A percentile compares a stretch with the other conserved stretches of the same genome.
These are phyloP conservation scores for Mythimna impura DNA, from an alignment of 2,888 invertebrate species.

Conservation along the genomic window DNA sequence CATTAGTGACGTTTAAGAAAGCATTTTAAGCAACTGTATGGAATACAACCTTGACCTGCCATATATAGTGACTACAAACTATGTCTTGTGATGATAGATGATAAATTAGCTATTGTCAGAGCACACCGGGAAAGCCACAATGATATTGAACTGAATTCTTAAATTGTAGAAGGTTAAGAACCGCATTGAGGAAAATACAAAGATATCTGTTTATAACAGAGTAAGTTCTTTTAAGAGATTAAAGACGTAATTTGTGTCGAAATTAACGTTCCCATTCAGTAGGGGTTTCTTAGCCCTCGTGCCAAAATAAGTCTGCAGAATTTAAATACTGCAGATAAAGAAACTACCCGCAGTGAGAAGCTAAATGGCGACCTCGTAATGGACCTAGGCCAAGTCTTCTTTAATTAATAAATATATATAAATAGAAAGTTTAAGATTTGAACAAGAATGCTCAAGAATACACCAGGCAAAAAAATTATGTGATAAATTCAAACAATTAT, in stretches of 20 bases:
- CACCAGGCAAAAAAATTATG: not conserved
- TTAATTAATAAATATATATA: conserved; percentile 16
- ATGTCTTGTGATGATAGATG: conserved; percentile 21
- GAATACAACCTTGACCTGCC: conserved; percentile 17
- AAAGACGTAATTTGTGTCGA: not conserved
- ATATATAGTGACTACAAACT: conserved; percentile 10
- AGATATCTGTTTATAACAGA: not conserved
- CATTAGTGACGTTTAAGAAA: conserved; percentile 14
- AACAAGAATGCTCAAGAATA: not conserved
- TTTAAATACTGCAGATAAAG: conserved; percentile 5
- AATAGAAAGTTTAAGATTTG: not conserved
- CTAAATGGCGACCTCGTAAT: not conserved
- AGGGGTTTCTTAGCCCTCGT: not conserved
- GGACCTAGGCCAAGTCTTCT: conserved; percentile 25
- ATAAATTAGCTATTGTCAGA: conserved; percentile 35
- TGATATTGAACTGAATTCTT: conserved; percentile 1
- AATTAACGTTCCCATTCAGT: not conserved
- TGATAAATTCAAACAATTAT: not conserved
- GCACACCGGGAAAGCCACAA: not conserved
- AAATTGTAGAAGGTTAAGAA: conserved; percentile 11
- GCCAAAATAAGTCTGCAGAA: conserved; percentile 18
- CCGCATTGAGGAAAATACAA: not conserved
- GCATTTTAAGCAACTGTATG: not conserved
- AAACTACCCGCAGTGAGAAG: conserved; percentile 15
- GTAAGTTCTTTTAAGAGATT: not conserved